These are phyloP conservation scores for Cremastinae sp. DNA, from an alignment of 2,888 invertebrate species.

Conservation along the genomic window DNA sequence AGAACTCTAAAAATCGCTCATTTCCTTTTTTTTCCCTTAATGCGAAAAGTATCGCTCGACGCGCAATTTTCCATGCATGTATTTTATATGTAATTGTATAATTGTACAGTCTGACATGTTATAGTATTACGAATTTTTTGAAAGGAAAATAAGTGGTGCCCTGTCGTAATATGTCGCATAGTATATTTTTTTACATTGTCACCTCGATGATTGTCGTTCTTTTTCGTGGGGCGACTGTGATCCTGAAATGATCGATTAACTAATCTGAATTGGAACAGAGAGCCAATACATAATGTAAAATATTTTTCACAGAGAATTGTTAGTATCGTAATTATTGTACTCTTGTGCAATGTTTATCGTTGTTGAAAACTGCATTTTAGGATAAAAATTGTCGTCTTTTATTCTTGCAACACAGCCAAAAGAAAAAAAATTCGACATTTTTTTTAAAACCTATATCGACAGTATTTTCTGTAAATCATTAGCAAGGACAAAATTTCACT, in stretches of 20 bases:
- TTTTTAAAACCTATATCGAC: neutral
- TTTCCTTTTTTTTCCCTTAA: neutral
- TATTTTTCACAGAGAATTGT: slow-evolving; percentile 13
- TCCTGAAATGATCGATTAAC: neutral
- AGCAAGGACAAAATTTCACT: neutral
- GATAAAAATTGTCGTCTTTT: neutral
- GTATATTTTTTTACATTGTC: slow-evolving; percentile 54
- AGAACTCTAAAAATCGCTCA: neutral
- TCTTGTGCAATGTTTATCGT: slow-evolving; percentile 16
- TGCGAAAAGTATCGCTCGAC: neutral
- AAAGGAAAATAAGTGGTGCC: slow-evolving; percentile 32
- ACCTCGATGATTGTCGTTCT: slow-evolving; percentile 39
- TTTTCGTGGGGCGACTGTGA: slow-evolving; percentile 26
- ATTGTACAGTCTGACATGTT: slow-evolving; percentile 53
- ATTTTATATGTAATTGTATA: slow-evolving; percentile 52
- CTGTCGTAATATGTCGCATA: slow-evolving; percentile 36
- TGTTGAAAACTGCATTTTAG: slow-evolving; percentile 1
- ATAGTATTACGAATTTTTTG: slow-evolving; percentile 62
- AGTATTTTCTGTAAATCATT: neutral
- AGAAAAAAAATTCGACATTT: neutral
- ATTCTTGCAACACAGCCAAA: slow-evolving; percentile 2
- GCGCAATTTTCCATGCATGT: slow-evolving; percentile 20
- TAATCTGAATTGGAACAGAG: neutral
- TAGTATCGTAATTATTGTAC: slow-evolving; percentile 4
- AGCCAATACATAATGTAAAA: neutral